These are phyloP conservation scores for Lerema accius DNA, from an alignment of 1,140 invertebrate species.

Conservation along the genomic window DNA sequence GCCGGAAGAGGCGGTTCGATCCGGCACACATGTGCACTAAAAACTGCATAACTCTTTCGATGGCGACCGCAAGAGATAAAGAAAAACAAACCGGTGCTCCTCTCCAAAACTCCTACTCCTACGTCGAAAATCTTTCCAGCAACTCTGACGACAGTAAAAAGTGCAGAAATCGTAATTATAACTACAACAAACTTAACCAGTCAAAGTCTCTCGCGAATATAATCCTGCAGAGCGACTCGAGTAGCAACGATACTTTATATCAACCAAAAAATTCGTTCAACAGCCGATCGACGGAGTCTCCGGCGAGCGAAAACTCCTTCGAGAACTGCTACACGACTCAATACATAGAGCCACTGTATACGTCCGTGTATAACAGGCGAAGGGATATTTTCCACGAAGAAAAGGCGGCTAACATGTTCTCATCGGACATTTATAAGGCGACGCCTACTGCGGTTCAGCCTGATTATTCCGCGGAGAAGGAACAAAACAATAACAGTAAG, in stretches of 20 bases:
- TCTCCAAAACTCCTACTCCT: slow-evolving; percentile 67
- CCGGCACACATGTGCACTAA: slow-evolving; percentile 79
- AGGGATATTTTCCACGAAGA: slow-evolving; percentile 78
- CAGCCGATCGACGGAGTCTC: slow-evolving; percentile 72
- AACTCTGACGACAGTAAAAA: slow-evolving; percentile 68
- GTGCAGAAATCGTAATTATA: slow-evolving; percentile 68
- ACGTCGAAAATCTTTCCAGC: slow-evolving; percentile 59
- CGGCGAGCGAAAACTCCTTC: slow-evolving; percentile 74
- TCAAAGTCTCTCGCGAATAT: slow-evolving; percentile 80
- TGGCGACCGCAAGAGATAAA: slow-evolving; percentile 53
- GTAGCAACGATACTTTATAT: slow-evolving; percentile 78
- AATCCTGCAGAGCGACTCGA: slow-evolving; percentile 75
- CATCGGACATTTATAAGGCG: slow-evolving; percentile 77
- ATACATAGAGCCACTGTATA: slow-evolving; percentile 75
- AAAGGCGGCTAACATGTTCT: slow-evolving; percentile 63
- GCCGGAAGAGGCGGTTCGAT: slow-evolving; percentile 71
- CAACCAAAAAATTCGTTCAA: slow-evolving; percentile 75
- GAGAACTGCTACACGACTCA: slow-evolving; percentile 74
- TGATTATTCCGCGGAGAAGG: slow-evolving; percentile 61
- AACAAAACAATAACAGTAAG: slow-evolving; percentile 65
- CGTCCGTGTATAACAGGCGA: slow-evolving; percentile 71
- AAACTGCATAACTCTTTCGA: slow-evolving; percentile 55
- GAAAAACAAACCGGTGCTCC: slow-evolving; percentile 59
- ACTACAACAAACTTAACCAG: slow-evolving; percentile 75
- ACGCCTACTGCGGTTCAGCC: slow-evolving; percentile 77